Conservation (phyloP, 2,888 invertebrate species). For the Clistopyga incitator region DNA sequence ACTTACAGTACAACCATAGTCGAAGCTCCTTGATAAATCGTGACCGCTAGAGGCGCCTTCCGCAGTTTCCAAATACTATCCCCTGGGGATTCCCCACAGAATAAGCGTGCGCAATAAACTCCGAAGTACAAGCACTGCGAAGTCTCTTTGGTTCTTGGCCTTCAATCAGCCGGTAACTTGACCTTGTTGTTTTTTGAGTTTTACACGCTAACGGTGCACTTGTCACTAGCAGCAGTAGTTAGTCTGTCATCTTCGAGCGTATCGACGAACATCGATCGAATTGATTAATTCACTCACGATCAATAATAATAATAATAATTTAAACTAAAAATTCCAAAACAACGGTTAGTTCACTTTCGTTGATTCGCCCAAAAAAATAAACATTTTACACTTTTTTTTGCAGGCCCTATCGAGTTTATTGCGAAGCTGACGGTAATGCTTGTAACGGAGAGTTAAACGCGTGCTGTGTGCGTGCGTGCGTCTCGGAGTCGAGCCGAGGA, state of each 20-base stretch:
- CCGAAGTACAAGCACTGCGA: slow-evolving; percentile 2
- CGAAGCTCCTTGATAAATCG: slow-evolving; percentile 74
- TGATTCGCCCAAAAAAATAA: neutral
- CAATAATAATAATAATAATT: neutral
- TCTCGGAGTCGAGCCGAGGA: slow-evolving; percentile 79
- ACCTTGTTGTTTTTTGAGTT: neutral
- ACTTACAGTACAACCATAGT: slow-evolving; percentile 84
- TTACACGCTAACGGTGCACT: slow-evolving; percentile 24
- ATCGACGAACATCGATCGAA: slow-evolving; percentile 13
- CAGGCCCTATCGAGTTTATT: neutral
- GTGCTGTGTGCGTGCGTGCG: slow-evolving; percentile 75
- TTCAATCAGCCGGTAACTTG: neutral
- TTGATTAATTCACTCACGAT: slow-evolving; percentile 1
- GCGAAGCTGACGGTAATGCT: neutral
- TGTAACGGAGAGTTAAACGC: neutral
- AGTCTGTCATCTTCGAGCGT: neutral
- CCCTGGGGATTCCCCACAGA: neutral
- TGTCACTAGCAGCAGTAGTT: slow-evolving; percentile 25
- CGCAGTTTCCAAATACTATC: slow-evolving; percentile 15
- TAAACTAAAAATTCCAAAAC: neutral
- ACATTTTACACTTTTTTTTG: neutral
- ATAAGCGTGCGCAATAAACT: neutral
- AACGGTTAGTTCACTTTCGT: neutral
- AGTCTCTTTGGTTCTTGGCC: slow-evolving; percentile 19
- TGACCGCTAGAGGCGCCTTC: slow-evolving; percentile 54